phyloP scores from a whole-genome alignment of 1,140 invertebrate species.

The Phenacoccus solenopsis region DNA sequence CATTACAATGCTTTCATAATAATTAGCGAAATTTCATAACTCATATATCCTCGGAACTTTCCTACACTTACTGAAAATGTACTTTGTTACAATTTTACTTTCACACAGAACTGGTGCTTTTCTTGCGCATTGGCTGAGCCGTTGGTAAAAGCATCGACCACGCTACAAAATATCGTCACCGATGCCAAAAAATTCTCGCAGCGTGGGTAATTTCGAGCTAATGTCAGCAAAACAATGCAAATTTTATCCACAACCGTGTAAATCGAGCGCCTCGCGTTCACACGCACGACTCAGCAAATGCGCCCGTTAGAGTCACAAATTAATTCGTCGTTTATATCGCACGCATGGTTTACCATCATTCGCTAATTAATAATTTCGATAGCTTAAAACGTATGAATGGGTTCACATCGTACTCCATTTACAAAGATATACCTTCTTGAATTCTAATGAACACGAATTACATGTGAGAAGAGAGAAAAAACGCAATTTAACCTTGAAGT shows the following conservation, averaged over 20 bases:
- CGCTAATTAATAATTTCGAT: constrained; percentile 14
- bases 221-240: neutral
- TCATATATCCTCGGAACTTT: too few relatives aligned
- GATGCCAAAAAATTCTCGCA: too few relatives aligned
- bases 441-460: constrained; percentile 17
- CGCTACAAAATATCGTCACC: too few relatives aligned
- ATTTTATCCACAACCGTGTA: neutral
- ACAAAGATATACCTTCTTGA: neutral
- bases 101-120: neutral
- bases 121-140: neutral
- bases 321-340: neutral
- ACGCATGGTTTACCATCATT: neutral
- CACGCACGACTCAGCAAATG: neutral
- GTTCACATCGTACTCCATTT: neutral
- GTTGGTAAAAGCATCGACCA: too few relatives aligned
- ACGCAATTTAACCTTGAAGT: neutral
- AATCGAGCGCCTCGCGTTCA: neutral
- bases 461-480: constrained; percentile 3
- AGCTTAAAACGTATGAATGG: constrained; percentile 1
- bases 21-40: too few relatives aligned
- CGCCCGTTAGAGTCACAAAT: neutral
- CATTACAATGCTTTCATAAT: neutral
- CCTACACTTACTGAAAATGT: neutral
- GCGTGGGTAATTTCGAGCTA: too few relatives aligned
- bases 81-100: neutral